These are phyloP conservation scores for Trisateles emortualis DNA, from an alignment of 2,888 invertebrate species.

Conservation along the genomic window DNA sequence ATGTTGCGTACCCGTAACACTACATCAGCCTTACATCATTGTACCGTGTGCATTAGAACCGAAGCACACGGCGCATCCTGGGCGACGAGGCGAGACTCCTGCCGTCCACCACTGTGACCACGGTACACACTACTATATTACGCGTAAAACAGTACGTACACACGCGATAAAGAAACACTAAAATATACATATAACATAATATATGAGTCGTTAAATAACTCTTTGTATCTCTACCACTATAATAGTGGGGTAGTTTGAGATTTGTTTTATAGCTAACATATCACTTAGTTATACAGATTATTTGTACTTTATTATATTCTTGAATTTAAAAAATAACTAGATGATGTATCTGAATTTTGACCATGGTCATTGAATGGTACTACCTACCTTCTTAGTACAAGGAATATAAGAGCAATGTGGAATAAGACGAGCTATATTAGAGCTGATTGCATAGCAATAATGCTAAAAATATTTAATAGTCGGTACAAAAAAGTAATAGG, in stretches of 20 bases:
- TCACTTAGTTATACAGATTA: neutral
- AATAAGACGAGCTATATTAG: no score
- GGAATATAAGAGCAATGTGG: no score
- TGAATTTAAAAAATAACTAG: no score
- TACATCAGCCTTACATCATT: slow-evolving; percentile 17
- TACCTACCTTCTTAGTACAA: no score
- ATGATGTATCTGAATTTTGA: no score
- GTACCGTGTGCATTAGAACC: slow-evolving; percentile 10
- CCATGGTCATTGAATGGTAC: no score
- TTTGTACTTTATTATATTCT: neutral
- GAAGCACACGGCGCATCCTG: slow-evolving; percentile 2
- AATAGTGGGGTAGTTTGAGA: neutral
- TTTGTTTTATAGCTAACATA: slow-evolving; percentile 1
- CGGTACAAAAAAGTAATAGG: no score
- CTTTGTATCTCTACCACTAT: no score
- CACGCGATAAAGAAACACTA: slow-evolving; percentile 52
- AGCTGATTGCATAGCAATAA: no score
- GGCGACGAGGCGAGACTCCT: slow-evolving; percentile 1
- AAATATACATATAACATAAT: slow-evolving; percentile 47
- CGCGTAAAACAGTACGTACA: slow-evolving; percentile 61
- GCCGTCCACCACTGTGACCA: no score
- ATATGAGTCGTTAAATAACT: slow-evolving; percentile 42
- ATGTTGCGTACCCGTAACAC: no score
- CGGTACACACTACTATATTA: slow-evolving; percentile 62
- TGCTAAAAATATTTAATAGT: no score